These are phyloP conservation scores for Fundulus diaphanus DNA, from an alignment of 2,797 vertebrate species.

Conservation along the genomic window DNA sequence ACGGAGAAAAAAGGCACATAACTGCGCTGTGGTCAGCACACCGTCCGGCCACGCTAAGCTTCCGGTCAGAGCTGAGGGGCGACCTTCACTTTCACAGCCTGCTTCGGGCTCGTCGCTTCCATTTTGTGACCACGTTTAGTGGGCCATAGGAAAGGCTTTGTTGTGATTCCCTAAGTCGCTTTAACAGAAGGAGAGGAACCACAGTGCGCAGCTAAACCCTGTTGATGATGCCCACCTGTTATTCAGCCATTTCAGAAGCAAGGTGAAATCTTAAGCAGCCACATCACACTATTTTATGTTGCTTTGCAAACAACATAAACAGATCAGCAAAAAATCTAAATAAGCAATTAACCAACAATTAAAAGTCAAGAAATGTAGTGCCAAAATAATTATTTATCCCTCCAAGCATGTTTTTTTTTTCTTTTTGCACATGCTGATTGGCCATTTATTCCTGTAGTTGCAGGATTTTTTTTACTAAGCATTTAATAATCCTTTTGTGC, in stretches of 20 bases:
- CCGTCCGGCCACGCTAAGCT: constrained; percentile 49
- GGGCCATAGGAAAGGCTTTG: constrained; percentile 79
- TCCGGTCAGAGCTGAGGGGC: constrained; percentile 51
- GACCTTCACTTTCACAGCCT: constrained; percentile 71
- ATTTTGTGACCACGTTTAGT: constrained; percentile 79
- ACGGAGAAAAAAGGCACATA: constrained; percentile 76
- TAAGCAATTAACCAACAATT: constrained; percentile 6
- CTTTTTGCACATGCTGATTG: constrained; percentile 7
- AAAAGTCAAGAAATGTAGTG: constrained; percentile 3
- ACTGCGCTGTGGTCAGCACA: constrained; percentile 73
- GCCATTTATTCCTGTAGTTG: constrained; percentile 26
- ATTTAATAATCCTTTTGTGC: constrained; percentile 29
- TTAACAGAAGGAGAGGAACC: constrained; percentile 46
- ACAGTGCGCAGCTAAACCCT: constrained; percentile 44
- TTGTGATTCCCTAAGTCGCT: constrained; percentile 69
- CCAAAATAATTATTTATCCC: neutral
- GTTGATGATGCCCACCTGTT: constrained; percentile 81
- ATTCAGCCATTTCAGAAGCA: constrained; percentile 60
- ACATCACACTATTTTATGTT: constrained; percentile 18
- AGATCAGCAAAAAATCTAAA: constrained; percentile 24
- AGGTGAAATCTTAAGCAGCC: constrained; percentile 36
- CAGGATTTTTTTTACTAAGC: constrained; percentile 13
- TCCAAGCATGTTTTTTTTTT: constrained; percentile 11
- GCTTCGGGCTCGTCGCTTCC: constrained; percentile 72
- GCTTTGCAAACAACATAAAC: neutral